These are phyloP conservation scores for Scomber scombrus DNA, from an alignment of 2,113 vertebrate genomes.

Conservation along the genomic window DNA sequence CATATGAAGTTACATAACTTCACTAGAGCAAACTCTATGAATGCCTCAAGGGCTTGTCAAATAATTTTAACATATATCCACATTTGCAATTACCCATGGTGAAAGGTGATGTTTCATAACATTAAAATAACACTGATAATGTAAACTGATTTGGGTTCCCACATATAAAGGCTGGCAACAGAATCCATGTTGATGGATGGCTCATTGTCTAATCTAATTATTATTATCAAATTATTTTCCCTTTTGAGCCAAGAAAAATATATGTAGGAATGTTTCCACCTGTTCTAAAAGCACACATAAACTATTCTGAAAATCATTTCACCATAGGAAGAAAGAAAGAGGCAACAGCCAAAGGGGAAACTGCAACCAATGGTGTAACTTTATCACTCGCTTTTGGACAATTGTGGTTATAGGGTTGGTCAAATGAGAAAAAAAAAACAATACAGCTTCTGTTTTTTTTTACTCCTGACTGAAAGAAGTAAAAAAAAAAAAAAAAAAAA, in stretches of 20 bases:
- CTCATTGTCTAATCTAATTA: conserved; percentile 55
- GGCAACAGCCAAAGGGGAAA: too few relatives aligned
- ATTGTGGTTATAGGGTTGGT: too few relatives aligned
- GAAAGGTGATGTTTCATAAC: conserved; percentile 41
- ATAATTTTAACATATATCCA: conserved; percentile 37
- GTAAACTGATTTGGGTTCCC: conserved; percentile 22
- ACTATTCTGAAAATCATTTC: too few relatives aligned
- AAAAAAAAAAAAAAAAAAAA: too few relatives aligned
- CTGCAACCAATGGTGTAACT: too few relatives aligned
- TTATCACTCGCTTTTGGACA: too few relatives aligned
- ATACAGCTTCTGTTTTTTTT: too few relatives aligned
- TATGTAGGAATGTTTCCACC: conserved; percentile 1
- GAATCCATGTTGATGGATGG: conserved; percentile 56
- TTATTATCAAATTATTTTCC: background rate
- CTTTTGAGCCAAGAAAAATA: conserved; percentile 23
- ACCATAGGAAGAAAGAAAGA: too few relatives aligned
- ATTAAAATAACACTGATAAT: conserved; percentile 22
- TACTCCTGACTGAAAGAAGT: too few relatives aligned
- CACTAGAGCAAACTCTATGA: background rate
- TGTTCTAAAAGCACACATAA: background rate
- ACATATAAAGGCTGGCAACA: conserved; percentile 8
- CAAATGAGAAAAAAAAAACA: too few relatives aligned
- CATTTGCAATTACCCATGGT: conserved; percentile 30
- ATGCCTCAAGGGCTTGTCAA: conserved; percentile 48
- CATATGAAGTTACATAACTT: conserved; percentile 3